Conservation (phyloP, 1,140 invertebrate species). For the Gryon sp. region DNA sequence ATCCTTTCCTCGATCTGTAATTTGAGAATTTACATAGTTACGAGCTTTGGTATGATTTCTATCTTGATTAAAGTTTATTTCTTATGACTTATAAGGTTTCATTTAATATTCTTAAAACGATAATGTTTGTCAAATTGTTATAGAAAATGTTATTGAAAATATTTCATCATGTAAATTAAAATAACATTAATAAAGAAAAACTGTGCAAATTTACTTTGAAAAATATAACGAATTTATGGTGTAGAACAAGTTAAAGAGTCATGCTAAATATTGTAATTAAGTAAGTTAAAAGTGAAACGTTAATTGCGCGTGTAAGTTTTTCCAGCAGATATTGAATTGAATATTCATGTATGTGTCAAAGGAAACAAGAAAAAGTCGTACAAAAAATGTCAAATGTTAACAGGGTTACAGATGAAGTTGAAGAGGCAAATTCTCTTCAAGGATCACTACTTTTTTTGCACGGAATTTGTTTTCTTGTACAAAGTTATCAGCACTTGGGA, state of each 20-base stretch:
- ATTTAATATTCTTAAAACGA: no score
- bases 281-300: no score
- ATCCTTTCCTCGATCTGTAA: conserved; percentile 81
- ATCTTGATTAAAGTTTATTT: conserved; percentile 11
- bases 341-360: not conserved
- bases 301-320: not conserved
- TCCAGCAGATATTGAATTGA: not conserved
- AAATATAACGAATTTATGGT: no score
- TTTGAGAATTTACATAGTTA: conserved; percentile 39
- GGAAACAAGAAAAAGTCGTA: conserved; percentile 10
- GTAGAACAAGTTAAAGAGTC: no score
- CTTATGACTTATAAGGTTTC: not conserved
- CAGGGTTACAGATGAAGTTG: conserved; percentile 12
- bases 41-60: conserved; percentile 16
- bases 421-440: conserved; percentile 26
- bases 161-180: no score
- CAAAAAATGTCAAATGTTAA: conserved; percentile 16
- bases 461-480: conserved; percentile 20
- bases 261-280: no score
- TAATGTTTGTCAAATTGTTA: no score
- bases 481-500: conserved; percentile 8
- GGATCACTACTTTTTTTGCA: conserved; percentile 47
- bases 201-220: no score
- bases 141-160: no score
- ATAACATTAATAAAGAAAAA: no score